These are phyloP conservation scores for Typhlomys cinereus DNA, from an alignment of 2,113 vertebrate genomes.

Conservation along the genomic window DNA sequence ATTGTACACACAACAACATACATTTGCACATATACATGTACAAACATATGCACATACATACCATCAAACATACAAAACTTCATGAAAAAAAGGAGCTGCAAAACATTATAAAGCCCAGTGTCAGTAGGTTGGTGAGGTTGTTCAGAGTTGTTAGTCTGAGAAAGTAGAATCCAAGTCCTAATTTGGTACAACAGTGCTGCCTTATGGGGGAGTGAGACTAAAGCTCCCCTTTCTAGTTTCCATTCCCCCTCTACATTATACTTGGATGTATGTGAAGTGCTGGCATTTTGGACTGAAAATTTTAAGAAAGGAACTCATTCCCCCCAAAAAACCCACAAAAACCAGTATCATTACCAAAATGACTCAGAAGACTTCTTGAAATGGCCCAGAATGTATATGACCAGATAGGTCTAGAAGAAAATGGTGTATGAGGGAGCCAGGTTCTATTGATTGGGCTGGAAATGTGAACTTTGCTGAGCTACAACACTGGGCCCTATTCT, in stretches of 20 bases:
- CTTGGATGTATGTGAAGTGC: not conserved
- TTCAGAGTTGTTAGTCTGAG: not conserved
- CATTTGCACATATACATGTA: not conserved
- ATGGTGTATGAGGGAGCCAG: not conserved
- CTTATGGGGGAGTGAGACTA: not conserved
- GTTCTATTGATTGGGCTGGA: not conserved
- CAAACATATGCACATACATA: not conserved
- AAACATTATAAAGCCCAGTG: not conserved
- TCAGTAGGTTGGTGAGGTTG: not conserved
- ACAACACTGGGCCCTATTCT: not conserved
- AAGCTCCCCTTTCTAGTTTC: not conserved
- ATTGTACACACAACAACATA: not conserved
- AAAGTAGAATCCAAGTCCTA: not conserved
- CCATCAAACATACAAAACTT: not conserved
- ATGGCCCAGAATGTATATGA: not conserved
- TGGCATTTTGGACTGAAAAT: no score
- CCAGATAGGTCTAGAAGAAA: not conserved
- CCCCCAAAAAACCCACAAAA: no score
- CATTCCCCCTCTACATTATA: not conserved
- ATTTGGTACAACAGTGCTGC: not conserved
- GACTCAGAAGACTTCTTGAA: not conserved
- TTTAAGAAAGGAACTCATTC: no score
- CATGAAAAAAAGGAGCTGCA: no score
- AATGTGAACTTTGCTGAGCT: not conserved
- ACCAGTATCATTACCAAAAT: conserved; percentile 17